A percentile compares a stretch with the other conserved stretches of the same genome.
Evolutionary conservation across 2,113 vertebrate species (phyloP).

Genomic region (Clarias batrachus): DNA sequence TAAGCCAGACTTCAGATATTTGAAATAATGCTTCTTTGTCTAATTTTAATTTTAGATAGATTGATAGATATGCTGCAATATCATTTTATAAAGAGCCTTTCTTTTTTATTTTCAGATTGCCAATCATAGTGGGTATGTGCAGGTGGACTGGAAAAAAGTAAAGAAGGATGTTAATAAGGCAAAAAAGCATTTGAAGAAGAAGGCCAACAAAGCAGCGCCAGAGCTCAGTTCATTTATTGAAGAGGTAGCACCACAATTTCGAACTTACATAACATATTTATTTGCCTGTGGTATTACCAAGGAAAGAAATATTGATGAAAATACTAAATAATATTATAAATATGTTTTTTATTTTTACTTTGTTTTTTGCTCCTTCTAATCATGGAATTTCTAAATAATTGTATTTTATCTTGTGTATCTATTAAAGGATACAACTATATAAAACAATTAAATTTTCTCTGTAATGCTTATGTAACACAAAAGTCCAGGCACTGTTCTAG

Average conservation of each 20-base stretch:
- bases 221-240: slow-evolving; percentile 92
- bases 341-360: not conserved
- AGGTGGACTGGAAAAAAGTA: slow-evolving; percentile 97
- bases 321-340: not conserved
- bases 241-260: slow-evolving; percentile 74
- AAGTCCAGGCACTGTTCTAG: not conserved
- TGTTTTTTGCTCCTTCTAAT: not conserved
- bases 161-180: slow-evolving; percentile 98
- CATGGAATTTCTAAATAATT: not conserved
- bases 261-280: not conserved
- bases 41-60: not conserved
- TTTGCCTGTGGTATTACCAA: not conserved
- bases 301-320: not conserved
- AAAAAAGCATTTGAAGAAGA: slow-evolving; percentile 91
- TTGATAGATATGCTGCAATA: not conserved
- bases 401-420: not conserved
- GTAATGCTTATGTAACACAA: not conserved
- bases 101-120: slow-evolving; percentile 78
- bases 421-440: not conserved
- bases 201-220: slow-evolving; percentile 85
- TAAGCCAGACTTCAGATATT: slow-evolving; percentile 56
- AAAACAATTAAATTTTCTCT: not conserved
- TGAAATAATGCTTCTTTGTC: not conserved
- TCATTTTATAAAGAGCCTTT: not conserved
- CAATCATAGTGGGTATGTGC: slow-evolving; percentile 94